These are phyloP conservation scores for Gorsachius magnificus DNA, from an alignment of 2,797 vertebrate genomes.

Conservation along the genomic window DNA sequence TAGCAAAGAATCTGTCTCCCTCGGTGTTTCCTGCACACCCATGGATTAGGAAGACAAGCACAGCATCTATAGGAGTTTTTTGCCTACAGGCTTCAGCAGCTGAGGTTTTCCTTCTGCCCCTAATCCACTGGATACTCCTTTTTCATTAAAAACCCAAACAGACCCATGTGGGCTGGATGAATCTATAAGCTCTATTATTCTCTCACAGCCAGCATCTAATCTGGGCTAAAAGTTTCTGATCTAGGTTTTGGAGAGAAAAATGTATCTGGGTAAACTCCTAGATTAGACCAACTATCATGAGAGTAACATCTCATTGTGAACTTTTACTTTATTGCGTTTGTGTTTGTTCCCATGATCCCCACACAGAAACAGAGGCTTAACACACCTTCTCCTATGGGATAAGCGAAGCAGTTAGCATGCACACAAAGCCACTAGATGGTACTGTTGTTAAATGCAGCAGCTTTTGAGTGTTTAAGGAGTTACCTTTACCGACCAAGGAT, in stretches of 20 bases:
- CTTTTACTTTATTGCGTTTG: background rate
- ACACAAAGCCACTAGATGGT: conserved; percentile 57
- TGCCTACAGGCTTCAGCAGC: conserved; percentile 44
- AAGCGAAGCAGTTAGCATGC: background rate
- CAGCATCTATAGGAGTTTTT: background rate
- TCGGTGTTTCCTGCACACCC: conserved; percentile 55
- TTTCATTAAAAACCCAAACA: conserved; percentile 62
- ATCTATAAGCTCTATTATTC: conserved; percentile 1
- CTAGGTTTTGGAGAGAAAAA: conserved; percentile 5
- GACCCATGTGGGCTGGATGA: conserved; percentile 4
- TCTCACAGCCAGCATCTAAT: background rate
- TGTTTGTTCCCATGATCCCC: conserved; percentile 11
- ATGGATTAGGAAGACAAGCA: conserved; percentile 48
- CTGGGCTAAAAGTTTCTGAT: conserved; percentile 37
- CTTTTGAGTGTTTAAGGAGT: background rate
- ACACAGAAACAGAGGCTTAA: background rate
- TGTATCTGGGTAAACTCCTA: background rate
- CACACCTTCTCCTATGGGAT: background rate
- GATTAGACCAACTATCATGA: background rate
- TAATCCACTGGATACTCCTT: conserved; percentile 46
- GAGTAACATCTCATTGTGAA: background rate
- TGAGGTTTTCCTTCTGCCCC: background rate
- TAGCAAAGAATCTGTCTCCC: conserved; percentile 42
- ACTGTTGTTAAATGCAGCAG: conserved; percentile 39
- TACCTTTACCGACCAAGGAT: background rate